Base-by-base conservation (phyloP, 2,888 invertebrate species). In the Eurois occulta region DNA sequence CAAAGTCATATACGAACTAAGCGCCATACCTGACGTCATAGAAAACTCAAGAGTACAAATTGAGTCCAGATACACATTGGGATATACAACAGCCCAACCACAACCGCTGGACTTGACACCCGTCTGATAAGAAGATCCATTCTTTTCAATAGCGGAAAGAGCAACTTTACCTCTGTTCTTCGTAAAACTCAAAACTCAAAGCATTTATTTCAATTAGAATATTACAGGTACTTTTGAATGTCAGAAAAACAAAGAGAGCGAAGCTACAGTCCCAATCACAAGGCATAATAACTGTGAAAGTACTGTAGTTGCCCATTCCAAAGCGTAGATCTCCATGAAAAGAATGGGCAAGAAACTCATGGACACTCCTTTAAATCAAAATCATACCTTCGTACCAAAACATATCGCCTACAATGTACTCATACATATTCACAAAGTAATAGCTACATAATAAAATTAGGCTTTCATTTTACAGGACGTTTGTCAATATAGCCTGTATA, bases 361-460 rank as follows among this genome's bases (percentile, higher is more conserved):
- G n/a, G n/a, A n/a, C n/a, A n/a, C n/a, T n/a, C n/a, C n/a, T n/a
- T n/a, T n/a, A n/a, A n/a, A n/a, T n/a, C n/a, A n/a, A n/a, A n/a
- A n/a, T n/a, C 65, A 28, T 41, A 41, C 4, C 64, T 64, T 13
- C 24, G 5, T 18, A 41, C 52, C n/a, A 55, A 55, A 46, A 46
- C 38, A 55, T 64, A 64, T 55, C 21, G 21, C 4, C 52, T 16
- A 71, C 28, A n/a, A 24, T 55, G 5, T 21, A 64, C 74, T 84
- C 80, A 75, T 72, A 74, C 79, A 82, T 79, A 85, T 80, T 80
- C 81, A 78, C 75, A 75, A 86, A 84, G 77, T 91, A 92, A 92
- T 92, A 91, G 89, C 86, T 90, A 89, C 89, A 90, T 93, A 94
- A 93, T 93, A 90, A 93, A 93, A 93, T 94, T 93, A 94, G 91